A percentile compares a stretch with the other conserved stretches of the same genome.
Evolutionary conservation across 2,797 vertebrate genomes (phyloP).

Genomic region (Sebastes trivittatus): DNA sequence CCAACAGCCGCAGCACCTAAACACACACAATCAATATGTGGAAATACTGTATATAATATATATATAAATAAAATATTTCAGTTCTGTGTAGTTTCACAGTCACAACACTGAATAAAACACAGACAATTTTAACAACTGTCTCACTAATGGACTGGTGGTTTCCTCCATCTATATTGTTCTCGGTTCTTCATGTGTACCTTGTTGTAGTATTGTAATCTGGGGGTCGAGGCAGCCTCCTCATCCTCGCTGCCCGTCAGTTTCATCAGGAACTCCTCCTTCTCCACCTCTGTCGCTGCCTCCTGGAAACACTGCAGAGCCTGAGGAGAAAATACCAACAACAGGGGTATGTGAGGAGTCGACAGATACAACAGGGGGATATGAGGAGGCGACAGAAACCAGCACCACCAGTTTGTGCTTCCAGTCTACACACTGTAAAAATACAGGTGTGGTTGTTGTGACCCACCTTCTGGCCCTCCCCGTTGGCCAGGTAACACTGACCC

Average conservation of each 20-base stretch:
- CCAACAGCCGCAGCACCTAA: constrained; percentile 91
- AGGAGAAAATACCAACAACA: background rate
- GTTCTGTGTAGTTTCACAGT: too few species aligned
- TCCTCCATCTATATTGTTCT: too few species aligned
- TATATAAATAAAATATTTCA: too few species aligned
- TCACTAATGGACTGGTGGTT: too few species aligned
- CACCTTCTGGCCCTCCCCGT: constrained; percentile 95
- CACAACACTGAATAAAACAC: too few species aligned
- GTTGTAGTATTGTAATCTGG: constrained; percentile 91
- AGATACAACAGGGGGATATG: too few species aligned
- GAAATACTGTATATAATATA: background rate
- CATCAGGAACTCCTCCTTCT: constrained; percentile 93
- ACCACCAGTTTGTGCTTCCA: background rate
- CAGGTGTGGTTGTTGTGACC: background rate
- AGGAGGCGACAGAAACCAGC: background rate
- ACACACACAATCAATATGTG: background rate
- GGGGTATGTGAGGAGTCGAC: background rate
- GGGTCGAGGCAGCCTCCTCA: constrained; percentile 81
- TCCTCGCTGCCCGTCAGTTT: constrained; percentile 85
- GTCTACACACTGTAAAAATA: background rate
- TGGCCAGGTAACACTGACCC: constrained; percentile 92
- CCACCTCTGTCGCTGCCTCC: constrained; percentile 90
- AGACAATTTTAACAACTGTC: too few species aligned
- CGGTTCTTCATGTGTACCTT: constrained; percentile 76
- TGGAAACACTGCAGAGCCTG: constrained; percentile 94